Evolutionary conservation across 2,797 vertebrate genomes (phyloP), one percentile per base, ranked within the genome.

Genomic region (Catamblyrhynchus diadema): DNA sequence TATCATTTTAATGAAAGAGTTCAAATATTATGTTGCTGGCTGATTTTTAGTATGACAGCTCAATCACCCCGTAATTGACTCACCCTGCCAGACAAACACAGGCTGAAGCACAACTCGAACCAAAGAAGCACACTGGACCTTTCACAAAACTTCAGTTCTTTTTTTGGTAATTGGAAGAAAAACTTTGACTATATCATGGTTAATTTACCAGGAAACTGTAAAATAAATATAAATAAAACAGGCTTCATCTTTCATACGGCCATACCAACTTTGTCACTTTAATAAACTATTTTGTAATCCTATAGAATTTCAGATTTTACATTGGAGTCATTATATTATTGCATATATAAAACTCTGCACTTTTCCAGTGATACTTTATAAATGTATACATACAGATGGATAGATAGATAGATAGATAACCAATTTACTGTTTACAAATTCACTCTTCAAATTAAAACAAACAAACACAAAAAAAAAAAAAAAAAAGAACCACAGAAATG

Each of bases 1-100:
- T 96, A 97, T 95, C 73, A 51, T 77, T 97, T 95, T 90, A 97
- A 98, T 90, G 74, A 97, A 96, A 96, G 66, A 97, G 86, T 75
- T 97, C 56, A 88, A 96, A 98, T 97, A 97, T 94, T 96, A 93
- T 39, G 67, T 81, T 95, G 37, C 27, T 86, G 81, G 71, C 69
- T 94, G 91, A 94, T 86, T 92, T 96, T 91, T 37, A 59, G 17
- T 37, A 19, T 80, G 33, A 45, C 37, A 67, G 84, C 78, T 94
- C 35, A 51, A 48, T 90, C 90, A 47, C 3, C 25, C 30, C 45
- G 8, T 21, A n/a, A 39, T 3, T 61, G 16, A 90, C 25, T 92
- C 51, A 64, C 33, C 24, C 39, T 80, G 39, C 2, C 51, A 78
- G 42, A 53, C 3, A 86, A 93, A 82, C 16, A 69, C 60, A 69